Conservation (phyloP, 2,113 vertebrate genomes). For the Lophotis ruficrista region DNA sequence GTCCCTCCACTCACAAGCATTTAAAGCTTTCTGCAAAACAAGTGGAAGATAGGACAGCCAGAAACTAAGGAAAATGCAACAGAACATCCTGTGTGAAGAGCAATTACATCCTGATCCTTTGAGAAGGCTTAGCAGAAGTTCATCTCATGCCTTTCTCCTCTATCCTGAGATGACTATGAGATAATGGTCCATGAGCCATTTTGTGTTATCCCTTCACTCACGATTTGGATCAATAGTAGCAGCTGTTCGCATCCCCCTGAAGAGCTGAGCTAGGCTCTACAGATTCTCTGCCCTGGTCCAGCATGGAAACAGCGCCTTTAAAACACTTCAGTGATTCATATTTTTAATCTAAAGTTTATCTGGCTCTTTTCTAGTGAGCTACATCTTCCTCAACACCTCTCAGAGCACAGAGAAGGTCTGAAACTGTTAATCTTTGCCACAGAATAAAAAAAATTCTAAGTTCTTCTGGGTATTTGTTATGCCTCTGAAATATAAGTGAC, state of each 20-base stretch:
- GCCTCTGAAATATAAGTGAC: background rate
- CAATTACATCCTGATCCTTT: background rate
- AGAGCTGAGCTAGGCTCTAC: background rate
- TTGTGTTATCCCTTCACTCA: background rate
- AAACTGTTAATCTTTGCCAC: background rate
- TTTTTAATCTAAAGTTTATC: background rate
- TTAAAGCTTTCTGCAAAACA: background rate
- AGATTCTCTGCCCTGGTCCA: background rate
- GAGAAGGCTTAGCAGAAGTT: background rate
- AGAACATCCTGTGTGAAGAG: background rate
- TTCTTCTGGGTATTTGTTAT: background rate
- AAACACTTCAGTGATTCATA: background rate
- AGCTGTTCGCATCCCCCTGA: background rate
- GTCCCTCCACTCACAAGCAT: background rate
- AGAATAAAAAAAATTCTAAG: background rate
- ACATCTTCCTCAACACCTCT: background rate
- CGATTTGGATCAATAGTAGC: background rate
- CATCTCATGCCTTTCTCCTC: background rate
- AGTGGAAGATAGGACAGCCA: background rate
- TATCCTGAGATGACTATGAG: background rate
- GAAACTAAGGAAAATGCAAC: background rate
- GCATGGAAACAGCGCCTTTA: background rate
- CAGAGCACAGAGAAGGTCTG: background rate
- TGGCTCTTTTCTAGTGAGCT: background rate
- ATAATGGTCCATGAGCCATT: background rate